Percentiles rank a stretch among this genome's conserved stretches.
These are phyloP conservation scores for Nezara viridula DNA, from an alignment of 2,888 invertebrate genomes.

Conservation along the genomic window DNA sequence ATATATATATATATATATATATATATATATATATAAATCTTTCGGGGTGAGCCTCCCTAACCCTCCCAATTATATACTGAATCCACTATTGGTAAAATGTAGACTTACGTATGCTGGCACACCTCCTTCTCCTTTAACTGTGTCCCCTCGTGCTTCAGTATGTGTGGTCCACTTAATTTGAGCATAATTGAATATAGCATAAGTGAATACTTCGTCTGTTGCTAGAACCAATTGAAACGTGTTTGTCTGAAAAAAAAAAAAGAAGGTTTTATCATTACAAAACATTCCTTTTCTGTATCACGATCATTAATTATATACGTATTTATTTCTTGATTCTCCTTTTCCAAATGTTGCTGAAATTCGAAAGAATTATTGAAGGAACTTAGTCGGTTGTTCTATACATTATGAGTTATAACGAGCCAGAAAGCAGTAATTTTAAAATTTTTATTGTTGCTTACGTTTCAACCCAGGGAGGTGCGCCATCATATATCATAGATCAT, in stretches of 20 bases:
- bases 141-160: constrained; percentile 92
- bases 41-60: no score
- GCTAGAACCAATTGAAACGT: constrained; percentile 95
- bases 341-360: neutral
- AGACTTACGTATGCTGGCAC: constrained; percentile 85
- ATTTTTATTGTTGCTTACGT: no score
- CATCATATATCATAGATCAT: no score
- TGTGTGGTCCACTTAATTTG: constrained; percentile 92
- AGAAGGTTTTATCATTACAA: neutral
- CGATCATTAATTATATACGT: neutral
- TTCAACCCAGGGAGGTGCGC: no score
- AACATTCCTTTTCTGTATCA: neutral
- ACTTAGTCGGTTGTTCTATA: no score
- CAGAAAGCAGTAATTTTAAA: no score
- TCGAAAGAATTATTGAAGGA: neutral
- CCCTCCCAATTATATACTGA: no score
- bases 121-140: constrained; percentile 88
- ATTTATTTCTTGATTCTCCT: neutral
- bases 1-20: no score
- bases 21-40: no score
- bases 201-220: constrained; percentile 94
- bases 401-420: no score
- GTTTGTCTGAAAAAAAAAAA: constrained; percentile 79
- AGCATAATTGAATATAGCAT: constrained; percentile 94
- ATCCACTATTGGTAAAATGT: no score